phyloP scores from a whole-genome alignment of 2,113 vertebrate genomes.

The Aviceda subcristata region DNA sequence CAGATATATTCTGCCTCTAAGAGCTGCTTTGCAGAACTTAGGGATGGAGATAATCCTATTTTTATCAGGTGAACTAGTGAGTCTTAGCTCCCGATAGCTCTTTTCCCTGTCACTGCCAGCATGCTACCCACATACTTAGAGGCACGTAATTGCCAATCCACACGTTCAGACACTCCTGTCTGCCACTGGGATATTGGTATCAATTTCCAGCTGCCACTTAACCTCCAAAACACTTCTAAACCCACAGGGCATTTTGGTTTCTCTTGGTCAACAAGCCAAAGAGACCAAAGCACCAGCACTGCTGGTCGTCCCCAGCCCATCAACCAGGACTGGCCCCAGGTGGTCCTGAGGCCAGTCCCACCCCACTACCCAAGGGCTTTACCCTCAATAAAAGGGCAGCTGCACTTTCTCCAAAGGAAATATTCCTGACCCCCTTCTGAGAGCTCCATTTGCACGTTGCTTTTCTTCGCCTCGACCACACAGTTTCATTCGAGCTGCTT shows the following conservation, averaged over 20 bases:
- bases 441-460: not conserved
- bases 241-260: not conserved
- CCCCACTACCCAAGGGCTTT: not conserved
- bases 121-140: not conserved
- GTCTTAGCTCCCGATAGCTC: not conserved
- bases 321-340: not conserved
- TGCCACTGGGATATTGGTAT: fast-evolving
- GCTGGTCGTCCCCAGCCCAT: not conserved
- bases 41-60: not conserved
- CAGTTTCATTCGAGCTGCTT: not conserved
- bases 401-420: not conserved
- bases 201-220: not conserved
- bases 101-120: not conserved
- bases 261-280: not conserved
- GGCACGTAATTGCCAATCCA: not conserved
- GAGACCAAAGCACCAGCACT: not conserved
- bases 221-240: not conserved
- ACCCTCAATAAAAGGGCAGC: not conserved
- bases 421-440: fast-evolving
- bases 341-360: not conserved
- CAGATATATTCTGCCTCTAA: not conserved
- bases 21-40: not conserved
- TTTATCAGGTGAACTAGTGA: not conserved
- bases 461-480: not conserved
- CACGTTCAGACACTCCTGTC: not conserved